Evolutionary conservation across 2,888 invertebrate species (phyloP).

Genomic region (Cosmia pyralina): DNA sequence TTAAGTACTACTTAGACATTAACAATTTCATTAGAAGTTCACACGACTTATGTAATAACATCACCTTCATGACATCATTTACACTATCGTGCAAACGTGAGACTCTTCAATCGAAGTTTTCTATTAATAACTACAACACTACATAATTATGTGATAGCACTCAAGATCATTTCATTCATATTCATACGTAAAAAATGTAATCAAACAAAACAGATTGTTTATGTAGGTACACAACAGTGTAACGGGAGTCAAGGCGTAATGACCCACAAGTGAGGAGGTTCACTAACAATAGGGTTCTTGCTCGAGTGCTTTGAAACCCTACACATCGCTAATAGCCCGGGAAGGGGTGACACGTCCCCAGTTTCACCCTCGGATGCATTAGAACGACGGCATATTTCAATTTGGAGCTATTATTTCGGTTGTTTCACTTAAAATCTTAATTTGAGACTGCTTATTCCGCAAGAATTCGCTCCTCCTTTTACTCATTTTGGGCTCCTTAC

Average conservation of each 20-base stretch:
- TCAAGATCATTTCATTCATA: slow-evolving; percentile 47
- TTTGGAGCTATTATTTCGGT: slow-evolving; percentile 65
- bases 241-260: slow-evolving; percentile 56
- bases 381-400: slow-evolving; percentile 56
- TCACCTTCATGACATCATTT: slow-evolving; percentile 11
- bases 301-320: slow-evolving; percentile 67
- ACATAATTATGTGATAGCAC: not conserved
- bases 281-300: slow-evolving; percentile 68
- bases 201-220: too few species aligned
- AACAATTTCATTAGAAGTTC: slow-evolving; percentile 7
- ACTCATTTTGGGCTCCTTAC: not conserved
- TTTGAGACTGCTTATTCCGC: slow-evolving; percentile 16
- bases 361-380: slow-evolving; percentile 63
- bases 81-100: slow-evolving; percentile 28
- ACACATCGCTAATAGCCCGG: slow-evolving; percentile 60
- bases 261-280: slow-evolving; percentile 62
- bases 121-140: slow-evolving; percentile 17
- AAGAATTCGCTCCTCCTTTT: not conserved
- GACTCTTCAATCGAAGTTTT: slow-evolving; percentile 27
- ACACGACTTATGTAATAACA: slow-evolving; percentile 23
- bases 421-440: slow-evolving; percentile 52
- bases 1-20: slow-evolving; percentile 6
- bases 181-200: slow-evolving; percentile 44
- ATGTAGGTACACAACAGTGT: too few species aligned
- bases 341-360: slow-evolving; percentile 63